phyloP scores from a whole-genome alignment of 2,113 vertebrate species.

The Sigmodon hispidus region DNA sequence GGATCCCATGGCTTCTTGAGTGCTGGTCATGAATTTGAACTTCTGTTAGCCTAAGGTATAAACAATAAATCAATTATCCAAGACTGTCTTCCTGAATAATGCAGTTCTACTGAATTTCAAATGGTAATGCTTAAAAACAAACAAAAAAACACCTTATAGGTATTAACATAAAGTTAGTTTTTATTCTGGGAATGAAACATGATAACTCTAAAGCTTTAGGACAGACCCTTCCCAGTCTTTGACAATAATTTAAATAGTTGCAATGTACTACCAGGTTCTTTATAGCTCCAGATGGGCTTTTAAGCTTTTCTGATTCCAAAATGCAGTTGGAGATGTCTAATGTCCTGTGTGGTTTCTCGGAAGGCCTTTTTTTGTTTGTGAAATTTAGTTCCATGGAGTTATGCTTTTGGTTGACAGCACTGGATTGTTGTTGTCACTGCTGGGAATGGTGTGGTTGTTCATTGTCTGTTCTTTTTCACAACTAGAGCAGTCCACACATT shows the following conservation, averaged over 20 bases:
- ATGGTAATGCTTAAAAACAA: conserved; percentile 37
- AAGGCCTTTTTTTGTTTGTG: neutral
- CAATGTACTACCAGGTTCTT: conserved; percentile 36
- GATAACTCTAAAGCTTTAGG: neutral
- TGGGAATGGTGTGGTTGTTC: conserved; percentile 58
- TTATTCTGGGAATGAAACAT: conserved; percentile 35
- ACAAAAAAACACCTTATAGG: conserved; percentile 57
- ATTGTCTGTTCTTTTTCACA: conserved; percentile 63
- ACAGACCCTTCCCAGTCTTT: conserved; percentile 55
- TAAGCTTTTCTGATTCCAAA: conserved; percentile 39
- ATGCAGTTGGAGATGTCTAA: neutral
- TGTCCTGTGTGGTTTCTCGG: neutral
- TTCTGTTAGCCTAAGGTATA: conserved; percentile 30
- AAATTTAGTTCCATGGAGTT: conserved; percentile 35
- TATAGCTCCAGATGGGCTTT: conserved; percentile 33
- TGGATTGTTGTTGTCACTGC: conserved; percentile 60
- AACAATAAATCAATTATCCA: conserved; percentile 59
- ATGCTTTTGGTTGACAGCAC: conserved; percentile 32
- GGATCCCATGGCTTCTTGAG: neutral
- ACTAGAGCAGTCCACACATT: conserved; percentile 60
- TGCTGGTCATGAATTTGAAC: neutral
- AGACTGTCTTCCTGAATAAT: conserved; percentile 54
- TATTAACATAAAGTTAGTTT: conserved; percentile 65
- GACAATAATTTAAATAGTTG: conserved; percentile 22
- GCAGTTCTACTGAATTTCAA: conserved; percentile 66